Evolutionary conservation across 2,113 vertebrate genomes (phyloP).

Genomic region (Odontophorus gujanensis): DNA sequence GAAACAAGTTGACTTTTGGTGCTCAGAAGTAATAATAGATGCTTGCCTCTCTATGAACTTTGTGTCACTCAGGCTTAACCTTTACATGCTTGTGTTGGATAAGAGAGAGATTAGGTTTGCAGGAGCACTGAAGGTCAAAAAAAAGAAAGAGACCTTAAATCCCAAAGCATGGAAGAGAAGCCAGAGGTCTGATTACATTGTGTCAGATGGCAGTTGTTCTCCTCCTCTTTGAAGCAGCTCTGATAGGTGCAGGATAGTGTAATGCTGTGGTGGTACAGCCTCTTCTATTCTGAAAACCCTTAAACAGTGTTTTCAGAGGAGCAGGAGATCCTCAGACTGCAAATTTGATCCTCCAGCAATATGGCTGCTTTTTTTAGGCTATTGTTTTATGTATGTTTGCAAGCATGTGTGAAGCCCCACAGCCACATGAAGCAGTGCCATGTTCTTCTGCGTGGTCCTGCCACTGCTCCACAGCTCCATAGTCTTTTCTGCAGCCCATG

Average conservation of each 20-base stretch:
- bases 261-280: background rate
- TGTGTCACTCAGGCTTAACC: conserved; percentile 56
- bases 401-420: background rate
- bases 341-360: background rate
- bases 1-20: conserved; percentile 22
- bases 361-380: background rate
- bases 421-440: background rate
- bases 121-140: conserved; percentile 29
- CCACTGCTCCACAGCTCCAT: background rate
- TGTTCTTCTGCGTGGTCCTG: background rate
- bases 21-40: conserved; percentile 45
- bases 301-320: background rate
- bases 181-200: conserved; percentile 50
- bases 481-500: background rate
- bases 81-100: conserved; percentile 52
- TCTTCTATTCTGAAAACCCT: background rate
- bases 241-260: background rate
- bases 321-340: background rate
- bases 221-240: conserved; percentile 1
- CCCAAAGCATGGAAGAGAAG: conserved; percentile 25
- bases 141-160: conserved; percentile 15
- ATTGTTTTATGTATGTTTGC: background rate
- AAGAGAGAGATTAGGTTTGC: conserved; percentile 46
- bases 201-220: conserved; percentile 14
- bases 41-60: conserved; percentile 36